Conservation (phyloP, 2,888 invertebrate species). For the Acanthosoma haemorrhoidale region DNA sequence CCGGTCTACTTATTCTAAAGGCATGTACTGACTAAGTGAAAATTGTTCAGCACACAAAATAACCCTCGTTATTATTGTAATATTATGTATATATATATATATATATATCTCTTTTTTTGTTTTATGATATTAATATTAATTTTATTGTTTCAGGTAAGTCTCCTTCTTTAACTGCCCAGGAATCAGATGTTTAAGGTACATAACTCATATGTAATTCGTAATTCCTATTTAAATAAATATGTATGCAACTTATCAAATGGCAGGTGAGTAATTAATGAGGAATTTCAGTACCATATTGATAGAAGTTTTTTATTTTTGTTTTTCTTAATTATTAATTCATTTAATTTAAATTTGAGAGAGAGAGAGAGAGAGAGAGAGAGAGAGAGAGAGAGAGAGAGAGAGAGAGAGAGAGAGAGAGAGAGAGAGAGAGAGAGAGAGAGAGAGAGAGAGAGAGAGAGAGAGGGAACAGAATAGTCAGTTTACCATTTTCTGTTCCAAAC, state of each 20-base stretch:
- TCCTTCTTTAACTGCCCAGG: background rate
- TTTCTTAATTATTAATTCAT: too few relatives aligned
- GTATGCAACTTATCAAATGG: background rate
- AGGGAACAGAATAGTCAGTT: too few relatives aligned
- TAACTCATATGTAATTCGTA: background rate
- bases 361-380: constrained; percentile 6
- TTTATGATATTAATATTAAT: background rate
- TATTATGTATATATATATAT: too few relatives aligned
- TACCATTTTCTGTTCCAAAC: too few relatives aligned
- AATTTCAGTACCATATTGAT: too few relatives aligned
- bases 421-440: constrained; percentile 6
- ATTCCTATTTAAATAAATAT: background rate
- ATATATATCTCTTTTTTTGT: background rate
- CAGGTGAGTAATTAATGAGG: too few relatives aligned
- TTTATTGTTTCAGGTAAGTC: background rate
- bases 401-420: constrained; percentile 5
- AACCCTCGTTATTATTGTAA: too few relatives aligned
- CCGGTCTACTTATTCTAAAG: too few relatives aligned
- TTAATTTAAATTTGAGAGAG: background rate
- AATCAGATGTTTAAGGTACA: too few relatives aligned
- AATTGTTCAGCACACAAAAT: too few relatives aligned
- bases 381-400: constrained; percentile 12
- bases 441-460: constrained; percentile 6
- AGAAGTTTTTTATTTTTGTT: too few relatives aligned
- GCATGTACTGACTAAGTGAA: too few relatives aligned